Evolutionary conservation across 2,113 vertebrate species (phyloP), one percentile per base, ranked within the genome.

Genomic region (Ammospiza caudacuta): DNA sequence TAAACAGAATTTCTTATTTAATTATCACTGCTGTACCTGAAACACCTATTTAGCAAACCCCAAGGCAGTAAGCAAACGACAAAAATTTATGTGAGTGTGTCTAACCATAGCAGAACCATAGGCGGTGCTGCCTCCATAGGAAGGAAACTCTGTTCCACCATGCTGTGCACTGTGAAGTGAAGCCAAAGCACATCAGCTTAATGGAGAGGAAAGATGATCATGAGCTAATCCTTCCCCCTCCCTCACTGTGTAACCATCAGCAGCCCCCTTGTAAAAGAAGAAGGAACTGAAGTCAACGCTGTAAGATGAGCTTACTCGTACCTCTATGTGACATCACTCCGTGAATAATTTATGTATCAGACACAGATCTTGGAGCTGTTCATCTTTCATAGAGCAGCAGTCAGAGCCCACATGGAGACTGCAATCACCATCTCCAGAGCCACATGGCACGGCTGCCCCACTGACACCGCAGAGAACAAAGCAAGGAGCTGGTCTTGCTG

Each of bases 291-390:
- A 91, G 62, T 82, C 86, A 64, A 9, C 20, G 0, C 77, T 13
- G 69, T 13, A 12, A 91, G 69, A 87, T 35, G 37, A 92, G 66
- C 62, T 87, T 19, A 24, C 41, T 15, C 39, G 1, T 94, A 52
- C 58, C 89, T 92, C 52, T 37, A 39, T 39, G 69, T 91, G 95
- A 92, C 95, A 95, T 1, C 4, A n/a, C 13, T 67, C 89, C 5
- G 61, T 89, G 92, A 92, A 94, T 92, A 95, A 97, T 95, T 95
- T 76, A 95, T 96, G 83, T 49, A 41, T 33, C 66, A 23, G 91
- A 72, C 83, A 87, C 77, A 46, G 83, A 84, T 58, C 91, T 78
- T 0, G 2, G 95, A 96, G 91, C 35, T 89, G 94, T 29, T 95
- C 28, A 92, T 97, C 92, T 35, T 92, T 95, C 94, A 94, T 3